These are phyloP conservation scores for Chouioia cunea DNA, from an alignment of 2,888 invertebrate species.

Conservation along the genomic window DNA sequence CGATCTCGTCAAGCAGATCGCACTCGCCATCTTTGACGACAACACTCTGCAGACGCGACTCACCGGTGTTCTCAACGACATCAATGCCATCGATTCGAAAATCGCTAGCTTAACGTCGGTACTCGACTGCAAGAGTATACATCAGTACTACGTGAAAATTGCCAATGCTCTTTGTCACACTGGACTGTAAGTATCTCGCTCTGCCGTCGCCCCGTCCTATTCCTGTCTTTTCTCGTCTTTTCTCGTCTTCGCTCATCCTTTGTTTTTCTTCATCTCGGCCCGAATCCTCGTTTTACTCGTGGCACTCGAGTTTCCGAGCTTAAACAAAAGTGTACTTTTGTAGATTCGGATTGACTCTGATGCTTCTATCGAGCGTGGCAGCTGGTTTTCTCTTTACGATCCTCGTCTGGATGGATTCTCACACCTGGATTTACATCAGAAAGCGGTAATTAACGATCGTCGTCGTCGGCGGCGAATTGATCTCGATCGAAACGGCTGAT, in stretches of 20 bases:
- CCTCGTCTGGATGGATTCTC: constrained; percentile 94
- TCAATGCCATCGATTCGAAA: constrained; percentile 82
- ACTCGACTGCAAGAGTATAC: constrained; percentile 86
- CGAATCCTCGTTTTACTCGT: not conserved
- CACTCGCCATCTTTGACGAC: constrained; percentile 71
- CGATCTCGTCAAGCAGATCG: constrained; percentile 69
- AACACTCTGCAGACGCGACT: constrained; percentile 77
- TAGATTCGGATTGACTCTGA: constrained; percentile 81
- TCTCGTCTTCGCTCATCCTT: constrained; percentile 12
- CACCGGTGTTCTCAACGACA: constrained; percentile 82
- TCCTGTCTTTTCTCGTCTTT: constrained; percentile 7
- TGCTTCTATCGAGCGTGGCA: constrained; percentile 87
- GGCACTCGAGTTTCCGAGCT: constrained; percentile 4
- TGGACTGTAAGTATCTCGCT: constrained; percentile 73
- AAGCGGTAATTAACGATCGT: constrained; percentile 80
- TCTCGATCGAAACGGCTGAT: no score
- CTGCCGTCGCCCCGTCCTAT: not conserved
- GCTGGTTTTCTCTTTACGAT: constrained; percentile 92
- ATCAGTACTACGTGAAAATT: constrained; percentile 85
- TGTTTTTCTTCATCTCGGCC: not conserved
- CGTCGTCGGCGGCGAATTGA: not conserved
- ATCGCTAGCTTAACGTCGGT: constrained; percentile 76
- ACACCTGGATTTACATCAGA: constrained; percentile 96
- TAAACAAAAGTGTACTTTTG: not conserved
- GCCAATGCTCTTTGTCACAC: constrained; percentile 87